Conservation (phyloP, 1,140 invertebrate genomes). For the Choristoneura fumiferana region DNA sequence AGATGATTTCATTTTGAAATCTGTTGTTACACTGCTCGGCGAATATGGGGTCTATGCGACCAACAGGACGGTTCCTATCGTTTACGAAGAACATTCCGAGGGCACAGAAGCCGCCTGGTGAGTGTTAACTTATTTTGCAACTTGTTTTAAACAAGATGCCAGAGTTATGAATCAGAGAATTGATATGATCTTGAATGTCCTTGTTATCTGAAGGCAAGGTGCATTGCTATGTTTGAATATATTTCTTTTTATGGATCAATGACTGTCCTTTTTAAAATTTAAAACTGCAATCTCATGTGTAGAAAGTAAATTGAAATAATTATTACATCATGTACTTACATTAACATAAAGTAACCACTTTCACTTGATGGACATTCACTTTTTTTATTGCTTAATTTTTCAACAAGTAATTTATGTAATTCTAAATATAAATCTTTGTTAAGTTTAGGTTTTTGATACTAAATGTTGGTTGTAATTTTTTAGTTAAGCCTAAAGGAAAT, state of each 20-base stretch:
- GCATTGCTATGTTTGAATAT: not conserved
- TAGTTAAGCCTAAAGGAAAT: too few relatives aligned
- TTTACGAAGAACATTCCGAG: slow-evolving; percentile 75
- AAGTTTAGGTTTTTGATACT: too few relatives aligned
- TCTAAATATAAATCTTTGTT: too few relatives aligned
- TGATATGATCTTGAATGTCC: slow-evolving; percentile 28
- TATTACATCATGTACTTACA: not conserved
- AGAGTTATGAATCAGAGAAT: slow-evolving; percentile 45
- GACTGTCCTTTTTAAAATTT: slow-evolving; percentile 2
- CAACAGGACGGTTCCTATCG: slow-evolving; percentile 69
- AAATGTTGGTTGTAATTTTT: too few relatives aligned
- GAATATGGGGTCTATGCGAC: slow-evolving; percentile 75
- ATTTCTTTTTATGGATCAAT: not conserved
- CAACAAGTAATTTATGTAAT: too few relatives aligned
- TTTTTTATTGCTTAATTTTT: not conserved
- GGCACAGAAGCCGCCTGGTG: slow-evolving; percentile 71
- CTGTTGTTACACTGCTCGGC: slow-evolving; percentile 30
- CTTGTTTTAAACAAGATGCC: slow-evolving; percentile 26
- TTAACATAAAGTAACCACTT: not conserved
- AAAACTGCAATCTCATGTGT: too few relatives aligned
- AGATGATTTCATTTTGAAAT: slow-evolving; percentile 50
- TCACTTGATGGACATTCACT: not conserved
- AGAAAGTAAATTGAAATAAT: not conserved
- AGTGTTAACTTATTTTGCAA: slow-evolving; percentile 27
- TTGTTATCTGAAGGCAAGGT: slow-evolving; percentile 24